phyloP scores from a whole-genome alignment of 1,140 invertebrate species.

The Drosophila sturtevanti region DNA sequence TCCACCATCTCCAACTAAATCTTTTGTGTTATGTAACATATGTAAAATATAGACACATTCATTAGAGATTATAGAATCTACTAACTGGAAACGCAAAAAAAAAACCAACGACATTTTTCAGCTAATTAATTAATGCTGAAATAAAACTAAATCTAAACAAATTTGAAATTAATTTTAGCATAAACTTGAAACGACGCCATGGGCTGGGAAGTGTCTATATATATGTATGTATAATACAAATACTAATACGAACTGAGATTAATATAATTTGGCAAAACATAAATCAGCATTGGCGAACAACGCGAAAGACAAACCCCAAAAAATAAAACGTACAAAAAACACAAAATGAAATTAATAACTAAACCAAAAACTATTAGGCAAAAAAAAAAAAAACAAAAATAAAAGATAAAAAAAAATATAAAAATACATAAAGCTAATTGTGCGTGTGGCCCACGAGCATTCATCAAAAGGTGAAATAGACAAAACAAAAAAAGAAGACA shows the following conservation, averaged over 20 bases:
- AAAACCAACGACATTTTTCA: background rate
- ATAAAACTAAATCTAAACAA: conserved; percentile 29
- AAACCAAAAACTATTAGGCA: conserved; percentile 11
- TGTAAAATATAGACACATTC: background rate
- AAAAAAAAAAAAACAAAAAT: conserved; percentile 14
- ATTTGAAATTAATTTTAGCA: conserved; percentile 59
- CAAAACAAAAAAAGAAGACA: conserved; percentile 8
- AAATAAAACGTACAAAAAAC: conserved; percentile 7
- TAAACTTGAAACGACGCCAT: conserved; percentile 51
- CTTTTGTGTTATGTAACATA: background rate
- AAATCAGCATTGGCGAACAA: conserved; percentile 38
- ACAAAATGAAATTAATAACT: conserved; percentile 35
- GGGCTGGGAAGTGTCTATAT: no score
- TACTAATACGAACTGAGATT: background rate
- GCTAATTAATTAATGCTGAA: background rate
- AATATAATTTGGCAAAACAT: conserved; percentile 33
- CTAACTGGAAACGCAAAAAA: background rate
- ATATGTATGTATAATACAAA: no score
- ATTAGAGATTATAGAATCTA: conserved; percentile 26
- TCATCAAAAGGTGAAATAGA: conserved; percentile 42
- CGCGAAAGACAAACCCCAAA: conserved; percentile 2
- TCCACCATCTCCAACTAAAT: background rate
- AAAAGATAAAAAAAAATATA: conserved; percentile 21
- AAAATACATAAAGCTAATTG: conserved; percentile 32
- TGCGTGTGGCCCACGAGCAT: conserved; percentile 68